These are phyloP conservation scores for Tinea trinotella DNA, from an alignment of 2,888 invertebrate species.

Conservation along the genomic window DNA sequence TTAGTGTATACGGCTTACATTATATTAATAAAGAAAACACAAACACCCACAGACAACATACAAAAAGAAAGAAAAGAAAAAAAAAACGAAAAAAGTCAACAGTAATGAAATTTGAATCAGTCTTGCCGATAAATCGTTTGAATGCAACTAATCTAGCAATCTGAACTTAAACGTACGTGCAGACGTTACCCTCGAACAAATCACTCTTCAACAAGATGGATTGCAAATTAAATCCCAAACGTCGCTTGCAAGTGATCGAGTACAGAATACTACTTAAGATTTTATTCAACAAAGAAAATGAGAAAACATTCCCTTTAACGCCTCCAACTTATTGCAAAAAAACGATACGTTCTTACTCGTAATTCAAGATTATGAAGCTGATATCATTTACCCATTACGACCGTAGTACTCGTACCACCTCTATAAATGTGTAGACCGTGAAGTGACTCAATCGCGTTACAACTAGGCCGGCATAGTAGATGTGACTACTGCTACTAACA, in stretches of 20 bases:
- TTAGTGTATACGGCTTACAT: no score
- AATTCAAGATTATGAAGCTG: no score
- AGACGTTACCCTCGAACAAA: constrained; percentile 28
- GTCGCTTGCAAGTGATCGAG: constrained; percentile 52
- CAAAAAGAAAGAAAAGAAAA: background rate
- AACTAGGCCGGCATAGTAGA: no score
- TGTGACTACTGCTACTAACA: no score
- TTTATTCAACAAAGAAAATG: constrained; percentile 6
- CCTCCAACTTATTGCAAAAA: no score
- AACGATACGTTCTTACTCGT: no score
- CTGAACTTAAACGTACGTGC: constrained; percentile 10
- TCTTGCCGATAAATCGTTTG: constrained; percentile 5
- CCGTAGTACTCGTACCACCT: no score
- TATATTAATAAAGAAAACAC: no score
- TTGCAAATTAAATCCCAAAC: constrained; percentile 53
- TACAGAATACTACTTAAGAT: constrained; percentile 35
- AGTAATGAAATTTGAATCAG: constrained; percentile 4
- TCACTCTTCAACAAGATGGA: constrained; percentile 54
- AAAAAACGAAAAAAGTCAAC: background rate
- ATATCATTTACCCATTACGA: no score
- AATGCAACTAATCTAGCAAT: constrained; percentile 13
- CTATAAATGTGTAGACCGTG: no score
- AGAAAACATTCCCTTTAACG: no score
- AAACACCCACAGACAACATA: background rate
- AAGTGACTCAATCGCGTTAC: no score